A percentile compares a stretch with the other conserved stretches of the same genome.
Conservation (phyloP, 2,888 invertebrate species). For the Drosophila sordidula region DNA sequence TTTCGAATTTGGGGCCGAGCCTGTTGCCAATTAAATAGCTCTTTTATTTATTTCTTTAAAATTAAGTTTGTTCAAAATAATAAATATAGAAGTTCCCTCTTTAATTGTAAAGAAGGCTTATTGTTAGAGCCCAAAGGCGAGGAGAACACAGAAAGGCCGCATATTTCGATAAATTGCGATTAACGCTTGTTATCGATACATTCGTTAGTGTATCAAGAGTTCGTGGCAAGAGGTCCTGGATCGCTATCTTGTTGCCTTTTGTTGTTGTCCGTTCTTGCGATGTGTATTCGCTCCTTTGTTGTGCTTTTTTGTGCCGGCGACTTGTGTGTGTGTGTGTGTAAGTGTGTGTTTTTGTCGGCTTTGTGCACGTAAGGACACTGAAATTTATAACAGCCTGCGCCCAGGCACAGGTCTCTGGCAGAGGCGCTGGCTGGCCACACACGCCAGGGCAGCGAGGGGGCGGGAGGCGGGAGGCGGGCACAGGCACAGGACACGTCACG, state of each 20-base stretch:
- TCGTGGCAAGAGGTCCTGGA: conserved; percentile 1
- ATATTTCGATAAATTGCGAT: not conserved
- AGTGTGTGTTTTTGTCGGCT: conserved; percentile 37
- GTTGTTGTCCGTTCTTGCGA: conserved; percentile 49
- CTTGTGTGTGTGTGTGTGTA: conserved; percentile 23
- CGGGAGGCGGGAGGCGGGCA: not conserved
- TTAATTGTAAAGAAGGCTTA: no score
- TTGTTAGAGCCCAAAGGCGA: no score
- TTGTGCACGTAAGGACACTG: conserved; percentile 52
- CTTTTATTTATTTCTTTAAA: no score
- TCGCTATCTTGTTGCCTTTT: conserved; percentile 26
- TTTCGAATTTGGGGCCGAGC: no score
- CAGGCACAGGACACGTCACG: conserved; percentile 56
- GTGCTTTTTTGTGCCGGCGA: conserved; percentile 50
- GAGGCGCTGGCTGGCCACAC: conserved; percentile 29
- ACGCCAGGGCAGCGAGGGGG: conserved; percentile 13
- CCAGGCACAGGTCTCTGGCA: conserved; percentile 37
- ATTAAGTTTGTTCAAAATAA: no score
- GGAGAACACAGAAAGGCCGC: no score
- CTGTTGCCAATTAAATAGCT: no score
- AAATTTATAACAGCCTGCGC: conserved; percentile 51
- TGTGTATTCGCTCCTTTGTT: conserved; percentile 49
- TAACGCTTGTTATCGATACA: not conserved
- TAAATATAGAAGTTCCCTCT: no score
- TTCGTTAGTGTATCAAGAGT: conserved; percentile 10